Percentiles rank a stretch among this genome's conserved stretches.
Conservation (phyloP, 2,888 invertebrate genomes). For the Spicauda simplicius region DNA sequence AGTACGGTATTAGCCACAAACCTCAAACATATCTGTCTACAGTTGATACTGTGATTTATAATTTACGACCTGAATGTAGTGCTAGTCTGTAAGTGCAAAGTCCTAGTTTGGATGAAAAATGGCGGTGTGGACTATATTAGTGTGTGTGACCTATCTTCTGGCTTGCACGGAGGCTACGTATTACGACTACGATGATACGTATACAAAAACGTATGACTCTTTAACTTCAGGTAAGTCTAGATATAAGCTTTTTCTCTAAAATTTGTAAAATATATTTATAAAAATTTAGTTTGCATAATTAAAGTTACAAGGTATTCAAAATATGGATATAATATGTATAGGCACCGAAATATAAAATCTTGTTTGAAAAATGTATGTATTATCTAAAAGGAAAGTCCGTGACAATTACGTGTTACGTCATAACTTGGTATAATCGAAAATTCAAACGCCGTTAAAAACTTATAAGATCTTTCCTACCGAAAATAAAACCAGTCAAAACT, state of each 20-base stretch:
- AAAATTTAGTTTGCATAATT: too few relatives aligned
- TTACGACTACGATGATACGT: constrained; percentile 78
- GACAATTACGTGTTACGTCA: too few relatives aligned
- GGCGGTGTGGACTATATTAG: constrained; percentile 61
- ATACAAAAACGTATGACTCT: constrained; percentile 73
- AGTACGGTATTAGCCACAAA: constrained; percentile 26
- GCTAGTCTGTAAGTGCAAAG: constrained; percentile 46
- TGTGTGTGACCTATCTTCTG: constrained; percentile 55
- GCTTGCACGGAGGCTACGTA: constrained; percentile 64
- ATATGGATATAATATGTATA: too few relatives aligned
- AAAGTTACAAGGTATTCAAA: too few relatives aligned
- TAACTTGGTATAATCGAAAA: too few relatives aligned
- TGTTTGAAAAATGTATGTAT: too few relatives aligned
- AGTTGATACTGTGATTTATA: constrained; percentile 7
- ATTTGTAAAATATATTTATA: too few relatives aligned
- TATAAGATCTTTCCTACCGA: too few relatives aligned
- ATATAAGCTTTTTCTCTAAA: not conserved
- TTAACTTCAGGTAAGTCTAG: constrained; percentile 67
- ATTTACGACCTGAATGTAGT: constrained; percentile 36
- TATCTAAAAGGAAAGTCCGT: too few relatives aligned
- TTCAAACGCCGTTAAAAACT: too few relatives aligned
- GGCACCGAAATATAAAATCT: too few relatives aligned
- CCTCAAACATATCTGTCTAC: constrained; percentile 14
- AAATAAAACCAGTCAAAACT: too few relatives aligned
- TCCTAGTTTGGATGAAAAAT: constrained; percentile 51